Evolutionary conservation across 2,888 invertebrate genomes (phyloP).

Genomic region (Chloroclysta siterata): DNA sequence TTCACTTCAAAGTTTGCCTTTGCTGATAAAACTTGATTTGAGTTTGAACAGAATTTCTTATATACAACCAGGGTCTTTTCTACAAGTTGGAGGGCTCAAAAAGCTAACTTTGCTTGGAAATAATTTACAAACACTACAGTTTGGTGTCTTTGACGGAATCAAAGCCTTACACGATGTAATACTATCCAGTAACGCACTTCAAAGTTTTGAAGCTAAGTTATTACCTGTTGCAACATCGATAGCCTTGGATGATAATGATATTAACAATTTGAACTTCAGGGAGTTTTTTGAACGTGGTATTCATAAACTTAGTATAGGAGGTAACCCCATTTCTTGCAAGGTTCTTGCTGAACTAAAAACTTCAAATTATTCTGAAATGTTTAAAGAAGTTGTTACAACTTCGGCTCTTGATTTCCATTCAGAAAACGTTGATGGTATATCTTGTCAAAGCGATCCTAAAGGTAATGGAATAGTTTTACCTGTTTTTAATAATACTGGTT

Average conservation of each 20-base stretch:
- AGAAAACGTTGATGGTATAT: conserved; percentile 42
- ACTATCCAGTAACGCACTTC: conserved; percentile 39
- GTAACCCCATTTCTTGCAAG: conserved; percentile 42
- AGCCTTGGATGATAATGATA: conserved; percentile 40
- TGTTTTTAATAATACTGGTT: conserved; percentile 18
- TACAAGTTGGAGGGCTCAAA: conserved; percentile 29
- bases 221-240: conserved; percentile 31
- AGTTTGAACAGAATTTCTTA: conserved; percentile 40
- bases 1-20: conserved; percentile 39
- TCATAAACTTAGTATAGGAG: conserved; percentile 38
- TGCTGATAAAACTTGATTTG: conserved; percentile 38
- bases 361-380: conserved; percentile 26
- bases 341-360: conserved; percentile 36
- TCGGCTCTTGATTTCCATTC: conserved; percentile 29
- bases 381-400: conserved; percentile 28
- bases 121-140: conserved; percentile 37
- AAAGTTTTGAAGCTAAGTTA: conserved; percentile 38
- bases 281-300: conserved; percentile 33
- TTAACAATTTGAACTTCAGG: conserved; percentile 33
- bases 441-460: conserved; percentile 29
- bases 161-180: conserved; percentile 32
- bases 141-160: conserved; percentile 43
- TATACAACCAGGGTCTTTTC: conserved; percentile 46
- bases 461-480: conserved; percentile 8
- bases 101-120: conserved; percentile 36